These are phyloP conservation scores for Tragelaphus imberbis DNA, from an alignment of 2,113 vertebrate genomes.

Conservation along the genomic window DNA sequence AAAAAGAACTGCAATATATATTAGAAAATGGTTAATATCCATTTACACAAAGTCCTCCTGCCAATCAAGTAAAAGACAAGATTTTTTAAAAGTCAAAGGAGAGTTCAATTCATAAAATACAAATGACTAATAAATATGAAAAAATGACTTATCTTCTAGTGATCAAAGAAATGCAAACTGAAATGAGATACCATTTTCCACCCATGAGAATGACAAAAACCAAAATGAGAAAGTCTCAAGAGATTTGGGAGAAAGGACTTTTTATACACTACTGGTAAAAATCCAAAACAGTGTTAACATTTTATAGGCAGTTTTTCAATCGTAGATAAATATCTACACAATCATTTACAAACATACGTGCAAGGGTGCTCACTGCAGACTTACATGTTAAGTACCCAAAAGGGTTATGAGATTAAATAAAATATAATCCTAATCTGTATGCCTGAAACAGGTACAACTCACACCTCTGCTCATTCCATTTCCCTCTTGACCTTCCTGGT, in stretches of 20 bases:
- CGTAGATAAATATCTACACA: background rate
- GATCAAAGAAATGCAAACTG: background rate
- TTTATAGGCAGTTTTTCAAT: background rate
- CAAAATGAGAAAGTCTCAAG: background rate
- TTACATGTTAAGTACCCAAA: background rate
- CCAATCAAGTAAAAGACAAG: background rate
- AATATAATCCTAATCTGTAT: background rate
- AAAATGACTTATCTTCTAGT: background rate
- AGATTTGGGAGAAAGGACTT: background rate
- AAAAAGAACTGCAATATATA: background rate
- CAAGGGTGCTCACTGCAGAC: background rate
- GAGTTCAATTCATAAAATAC: background rate
- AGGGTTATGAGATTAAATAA: background rate
- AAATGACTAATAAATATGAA: background rate
- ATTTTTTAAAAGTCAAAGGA: background rate
- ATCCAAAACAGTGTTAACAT: background rate
- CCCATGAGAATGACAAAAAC: background rate
- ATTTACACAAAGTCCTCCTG: background rate
- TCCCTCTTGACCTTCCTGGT: background rate
- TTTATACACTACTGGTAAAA: background rate
- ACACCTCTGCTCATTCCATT: background rate
- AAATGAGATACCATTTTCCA: background rate
- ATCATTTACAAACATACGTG: background rate
- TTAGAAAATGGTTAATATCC: background rate
- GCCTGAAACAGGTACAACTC: background rate